A percentile compares a stretch with the other conserved stretches of the same genome.
Conservation (phyloP, 2,888 invertebrate genomes). For the Drosophila sordidula region DNA sequence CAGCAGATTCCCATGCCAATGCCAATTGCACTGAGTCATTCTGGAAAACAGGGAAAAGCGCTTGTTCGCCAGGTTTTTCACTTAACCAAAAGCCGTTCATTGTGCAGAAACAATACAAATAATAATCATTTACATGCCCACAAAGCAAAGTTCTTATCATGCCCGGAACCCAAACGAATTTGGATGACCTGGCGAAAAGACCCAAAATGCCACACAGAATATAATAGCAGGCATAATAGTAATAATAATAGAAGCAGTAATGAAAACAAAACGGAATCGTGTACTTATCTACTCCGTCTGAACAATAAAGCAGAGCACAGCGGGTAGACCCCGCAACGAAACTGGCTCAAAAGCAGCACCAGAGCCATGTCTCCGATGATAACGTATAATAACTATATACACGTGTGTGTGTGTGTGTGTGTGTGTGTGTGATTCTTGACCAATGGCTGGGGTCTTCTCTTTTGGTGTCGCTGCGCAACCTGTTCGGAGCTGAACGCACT, state of each 20-base stretch:
- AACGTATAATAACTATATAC: constrained; percentile 29
- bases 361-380: constrained; percentile 19
- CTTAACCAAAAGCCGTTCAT: constrained; percentile 37
- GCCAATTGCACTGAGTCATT: constrained; percentile 26
- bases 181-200: constrained; percentile 53
- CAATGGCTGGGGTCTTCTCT: constrained; percentile 29
- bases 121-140: constrained; percentile 39
- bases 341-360: constrained; percentile 46
- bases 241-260: constrained; percentile 52
- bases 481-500: constrained; percentile 61
- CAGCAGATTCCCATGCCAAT: background rate
- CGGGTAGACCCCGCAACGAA: constrained; percentile 42
- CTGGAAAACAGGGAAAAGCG: constrained; percentile 10
- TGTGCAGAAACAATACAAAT: constrained; percentile 42
- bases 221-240: constrained; percentile 9
- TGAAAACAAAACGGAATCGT: constrained; percentile 69
- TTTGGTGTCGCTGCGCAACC: constrained; percentile 65
- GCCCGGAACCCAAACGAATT: constrained; percentile 22
- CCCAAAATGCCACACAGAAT: constrained; percentile 27
- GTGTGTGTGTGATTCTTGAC: constrained; percentile 48
- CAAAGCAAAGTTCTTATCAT: constrained; percentile 51
- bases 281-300: constrained; percentile 33
- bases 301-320: constrained; percentile 37
- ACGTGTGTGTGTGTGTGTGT: background rate
- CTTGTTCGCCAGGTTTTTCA: constrained; percentile 27